Base-by-base conservation (phyloP, 2,797 vertebrate species). In the Sylvia borin region DNA sequence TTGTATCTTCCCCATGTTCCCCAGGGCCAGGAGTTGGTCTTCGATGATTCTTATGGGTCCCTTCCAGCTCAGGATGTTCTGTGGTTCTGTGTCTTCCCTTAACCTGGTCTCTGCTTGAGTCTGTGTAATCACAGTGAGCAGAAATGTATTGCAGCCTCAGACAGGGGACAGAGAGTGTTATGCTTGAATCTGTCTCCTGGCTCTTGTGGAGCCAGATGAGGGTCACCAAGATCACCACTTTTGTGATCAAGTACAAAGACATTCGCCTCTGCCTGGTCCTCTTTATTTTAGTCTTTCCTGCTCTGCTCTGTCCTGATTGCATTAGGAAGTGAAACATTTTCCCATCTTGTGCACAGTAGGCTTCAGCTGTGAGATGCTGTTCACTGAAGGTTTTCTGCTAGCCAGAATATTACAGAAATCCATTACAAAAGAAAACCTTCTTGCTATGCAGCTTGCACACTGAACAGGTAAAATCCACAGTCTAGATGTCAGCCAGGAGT, bases 41-140 rank as follows among this genome's bases (percentile, higher is more conserved):
- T 32, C 0, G 4, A 2, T 29, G 50, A 31, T 55, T 60, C 55
- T 20, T 20, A 2, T 8, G 16, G 2, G 10, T 48, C 22, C 9
- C 16, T 55, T 61, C 40, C 10, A 42, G 2, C 15, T 32, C 15
- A 36, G 48, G 16, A 19, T 68, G 11, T 54, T 61, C n/a, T 40
- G 5, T 45, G 40, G 11, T 60, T 54, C 34, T 21, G 3, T 53
- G 3, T 45, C 48, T 47, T 90, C 20, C 34, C 34, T n/a, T 71
- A n/a, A 70, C 42, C 20, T 47, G 36, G 27, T 5, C n/a, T 74
- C 26, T 16, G 2, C 50, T 77, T 2, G 1, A 62, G 5, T 29
- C 38, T 13, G 6, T 74, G 66, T 77, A 53, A 64, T 42, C 57
- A 12, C 2, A 34, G 50, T 34, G 21, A 71, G n/a, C 51, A 72